Conservation (phyloP, 2,113 vertebrate genomes). For the Mystacornis crossleyi region DNA sequence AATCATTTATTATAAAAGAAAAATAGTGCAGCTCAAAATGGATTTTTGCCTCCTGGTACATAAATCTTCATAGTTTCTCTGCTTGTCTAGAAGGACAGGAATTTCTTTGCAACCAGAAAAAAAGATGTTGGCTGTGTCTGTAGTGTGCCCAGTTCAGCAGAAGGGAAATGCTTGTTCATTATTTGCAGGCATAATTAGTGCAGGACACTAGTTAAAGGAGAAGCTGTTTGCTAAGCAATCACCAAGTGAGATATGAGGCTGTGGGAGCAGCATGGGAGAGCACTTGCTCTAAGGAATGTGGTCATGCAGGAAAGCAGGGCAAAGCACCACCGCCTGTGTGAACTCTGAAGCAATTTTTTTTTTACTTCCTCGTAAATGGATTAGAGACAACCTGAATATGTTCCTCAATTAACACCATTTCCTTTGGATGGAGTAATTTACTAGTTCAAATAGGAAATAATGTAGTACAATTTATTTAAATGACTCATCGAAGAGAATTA, state of each 20-base stretch:
- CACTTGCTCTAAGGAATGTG: not conserved
- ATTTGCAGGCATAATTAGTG: not conserved
- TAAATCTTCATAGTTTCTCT: not conserved
- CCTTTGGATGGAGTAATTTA: not conserved
- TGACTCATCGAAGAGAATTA: not conserved
- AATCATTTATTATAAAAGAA: not conserved
- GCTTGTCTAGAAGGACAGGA: not conserved
- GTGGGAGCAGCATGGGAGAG: not conserved
- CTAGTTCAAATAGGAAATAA: not conserved
- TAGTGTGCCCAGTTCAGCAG: not conserved
- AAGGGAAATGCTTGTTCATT: not conserved
- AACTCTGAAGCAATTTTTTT: not conserved
- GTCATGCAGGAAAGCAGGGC: slow-evolving; percentile 19
- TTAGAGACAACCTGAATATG: not conserved
- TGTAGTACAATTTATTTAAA: not conserved
- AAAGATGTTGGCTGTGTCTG: not conserved
- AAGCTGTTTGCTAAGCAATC: not conserved
- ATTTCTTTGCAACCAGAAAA: not conserved
- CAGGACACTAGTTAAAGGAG: not conserved
- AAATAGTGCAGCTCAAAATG: not conserved
- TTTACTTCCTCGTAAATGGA: not conserved
- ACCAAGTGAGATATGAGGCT: not conserved
- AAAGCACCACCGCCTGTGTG: not conserved
- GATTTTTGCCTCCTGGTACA: not conserved
- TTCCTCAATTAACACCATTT: not conserved